These are phyloP conservation scores for Zingel zingel DNA, from an alignment of 2,113 vertebrate species.

Conservation along the genomic window DNA sequence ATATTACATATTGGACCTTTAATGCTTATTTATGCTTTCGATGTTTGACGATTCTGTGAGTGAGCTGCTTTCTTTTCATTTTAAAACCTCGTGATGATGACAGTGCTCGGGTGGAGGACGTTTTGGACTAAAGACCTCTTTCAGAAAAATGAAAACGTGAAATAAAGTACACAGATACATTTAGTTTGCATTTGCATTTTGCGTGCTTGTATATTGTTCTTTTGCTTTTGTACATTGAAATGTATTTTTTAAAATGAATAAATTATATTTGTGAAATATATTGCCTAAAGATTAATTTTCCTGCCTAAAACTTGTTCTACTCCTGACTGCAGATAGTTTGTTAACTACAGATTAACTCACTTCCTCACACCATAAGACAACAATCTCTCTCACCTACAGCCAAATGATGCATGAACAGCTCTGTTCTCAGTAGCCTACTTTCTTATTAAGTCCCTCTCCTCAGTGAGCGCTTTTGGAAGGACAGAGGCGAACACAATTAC, in stretches of 20 bases:
- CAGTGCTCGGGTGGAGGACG: constrained; percentile 13
- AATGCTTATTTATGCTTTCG: too few species aligned
- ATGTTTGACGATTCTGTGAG: too few species aligned
- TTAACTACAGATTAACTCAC: not conserved
- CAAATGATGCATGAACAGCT: not conserved
- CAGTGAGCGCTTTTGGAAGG: not conserved
- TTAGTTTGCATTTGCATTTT: constrained; percentile 14
- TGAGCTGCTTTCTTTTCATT: constrained; percentile 11
- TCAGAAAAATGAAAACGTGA: not conserved
- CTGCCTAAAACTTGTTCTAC: not conserved
- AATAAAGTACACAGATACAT: not conserved
- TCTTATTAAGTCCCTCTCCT: constrained; percentile 7
- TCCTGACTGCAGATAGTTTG: not conserved
- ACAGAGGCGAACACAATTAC: not conserved
- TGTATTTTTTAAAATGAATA: constrained; percentile 54
- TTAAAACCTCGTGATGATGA: not conserved
- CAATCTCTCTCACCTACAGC: not conserved
- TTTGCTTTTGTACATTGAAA: constrained; percentile 58
- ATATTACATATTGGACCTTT: too few species aligned
- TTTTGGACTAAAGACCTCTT: not conserved
- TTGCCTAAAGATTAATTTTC: not conserved
- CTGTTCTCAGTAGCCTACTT: constrained; percentile 1
- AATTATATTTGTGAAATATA: constrained; percentile 58
- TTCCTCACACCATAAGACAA: not conserved
- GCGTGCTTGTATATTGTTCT: constrained; percentile 11